A percentile compares a stretch with the other conserved stretches of the same genome.
These are phyloP conservation scores for Odontomachus brunneus DNA, from an alignment of 1,140 invertebrate species.

Conservation along the genomic window DNA sequence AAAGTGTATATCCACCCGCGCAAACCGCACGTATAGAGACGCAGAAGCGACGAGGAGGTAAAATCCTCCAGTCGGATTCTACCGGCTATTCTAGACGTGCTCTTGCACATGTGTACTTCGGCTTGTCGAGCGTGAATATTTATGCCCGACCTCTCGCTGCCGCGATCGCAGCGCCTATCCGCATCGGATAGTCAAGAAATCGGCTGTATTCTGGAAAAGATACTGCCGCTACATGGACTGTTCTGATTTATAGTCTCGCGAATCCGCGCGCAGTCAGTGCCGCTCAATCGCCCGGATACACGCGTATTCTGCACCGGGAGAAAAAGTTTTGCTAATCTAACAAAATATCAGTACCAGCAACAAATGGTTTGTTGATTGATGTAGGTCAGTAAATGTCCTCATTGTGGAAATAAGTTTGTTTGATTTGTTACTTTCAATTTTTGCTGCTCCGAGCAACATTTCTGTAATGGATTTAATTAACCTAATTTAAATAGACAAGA, in stretches of 20 bases:
- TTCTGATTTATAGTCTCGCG: constrained; percentile 78
- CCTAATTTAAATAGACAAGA: too few relatives aligned
- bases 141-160: constrained; percentile 55
- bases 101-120: constrained; percentile 72
- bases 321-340: too few relatives aligned
- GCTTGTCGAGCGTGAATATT: constrained; percentile 73
- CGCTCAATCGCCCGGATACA: constrained; percentile 44
- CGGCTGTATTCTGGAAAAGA: constrained; percentile 77
- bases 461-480: too few relatives aligned
- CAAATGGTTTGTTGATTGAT: too few relatives aligned
- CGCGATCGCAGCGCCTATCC: constrained; percentile 52
- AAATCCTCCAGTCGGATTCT: constrained; percentile 36
- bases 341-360: too few relatives aligned
- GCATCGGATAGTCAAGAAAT: constrained; percentile 68
- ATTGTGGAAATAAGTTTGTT: too few relatives aligned
- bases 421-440: too few relatives aligned
- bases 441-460: too few relatives aligned
- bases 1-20: constrained; percentile 59
- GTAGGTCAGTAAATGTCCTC: too few relatives aligned
- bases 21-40: constrained; percentile 12
- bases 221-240: constrained; percentile 46
- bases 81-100: constrained; percentile 21
- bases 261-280: constrained; percentile 25
- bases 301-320: too few relatives aligned
- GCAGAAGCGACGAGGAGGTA: constrained; percentile 64